Conservation (phyloP, 2,888 invertebrate species). For the Leptothorax acervorum region DNA sequence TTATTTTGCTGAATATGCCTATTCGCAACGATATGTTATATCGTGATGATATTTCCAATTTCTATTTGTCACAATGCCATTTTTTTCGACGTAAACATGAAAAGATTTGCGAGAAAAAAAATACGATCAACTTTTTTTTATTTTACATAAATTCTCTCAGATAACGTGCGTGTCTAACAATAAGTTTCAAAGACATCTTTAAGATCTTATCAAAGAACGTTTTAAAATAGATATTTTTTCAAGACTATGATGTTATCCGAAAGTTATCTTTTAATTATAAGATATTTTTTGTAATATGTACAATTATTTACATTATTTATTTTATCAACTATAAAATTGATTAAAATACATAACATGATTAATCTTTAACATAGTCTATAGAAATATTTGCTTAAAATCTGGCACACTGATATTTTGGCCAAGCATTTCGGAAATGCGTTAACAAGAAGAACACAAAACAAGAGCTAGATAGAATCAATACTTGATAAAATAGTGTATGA, state of each 20-base stretch:
- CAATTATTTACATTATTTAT: neutral
- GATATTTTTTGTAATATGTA: neutral
- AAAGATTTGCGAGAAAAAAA: neutral
- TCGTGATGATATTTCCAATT: neutral
- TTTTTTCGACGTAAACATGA: neutral
- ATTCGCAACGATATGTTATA: neutral
- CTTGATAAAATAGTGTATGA: too few species aligned
- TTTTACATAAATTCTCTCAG: neutral
- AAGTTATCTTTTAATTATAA: neutral
- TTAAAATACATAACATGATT: neutral
- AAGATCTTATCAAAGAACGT: neutral
- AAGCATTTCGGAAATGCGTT: neutral
- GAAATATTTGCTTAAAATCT: neutral
- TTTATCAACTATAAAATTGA: neutral
- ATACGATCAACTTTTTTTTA: constrained; percentile 5
- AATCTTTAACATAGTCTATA: neutral
- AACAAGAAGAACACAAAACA: neutral
- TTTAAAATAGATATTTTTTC: neutral
- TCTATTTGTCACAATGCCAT: neutral
- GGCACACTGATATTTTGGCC: neutral
- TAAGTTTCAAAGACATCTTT: neutral
- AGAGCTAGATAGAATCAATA: too few species aligned
- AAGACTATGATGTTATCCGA: neutral
- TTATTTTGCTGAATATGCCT: neutral
- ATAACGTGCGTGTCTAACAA: too few species aligned